Evolutionary conservation across 2,113 vertebrate species (phyloP), one percentile per base, ranked within the genome.

Genomic region (Anarrhichthys ocellatus): DNA sequence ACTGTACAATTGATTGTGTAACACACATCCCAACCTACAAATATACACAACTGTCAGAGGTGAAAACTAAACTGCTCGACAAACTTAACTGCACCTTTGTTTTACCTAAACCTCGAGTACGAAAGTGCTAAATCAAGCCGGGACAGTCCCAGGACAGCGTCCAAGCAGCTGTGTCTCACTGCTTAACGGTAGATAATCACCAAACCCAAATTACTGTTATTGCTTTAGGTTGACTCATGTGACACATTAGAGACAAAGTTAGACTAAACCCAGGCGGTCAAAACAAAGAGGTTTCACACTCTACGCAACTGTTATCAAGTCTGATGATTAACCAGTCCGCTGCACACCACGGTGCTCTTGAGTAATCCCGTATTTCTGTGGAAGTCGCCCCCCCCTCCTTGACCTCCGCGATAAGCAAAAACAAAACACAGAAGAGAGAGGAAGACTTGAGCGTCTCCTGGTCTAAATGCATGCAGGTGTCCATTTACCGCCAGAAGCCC

Each of bases 151-250:
- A n/a, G 42, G 10, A 56, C 10, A 2, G 42, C 14, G 24, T 20
- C 48, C 22, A 36, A 46, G 34, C 62, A 76, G 50, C 59, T 15
- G 0, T n/a, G 17, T 73, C 67, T 82, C 27, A 54, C 38, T 52
- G 42, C 34, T 5, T 40, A 73, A 74, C 10, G 62, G 77, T 3
- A 78, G 29, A n/a, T 87, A 85, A 90, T 81, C 77, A 81, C 52
- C 73, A 67, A 58, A 73, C 61, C 40, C 36, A 80, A 85, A 92
- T 90, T 27, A 90, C 82, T 83, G 84, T 85, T 87, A 76, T 83
- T 90, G 71, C 70, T 68, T 81, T 22, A 62, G 10, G 17, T 71
- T 50, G 52, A 75, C 78, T 86, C 64, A 42, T 78, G 62, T 69
- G 82, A 85, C 63, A 86, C 66, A 78, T 83, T 50, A 77, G 52